Base-by-base conservation (phyloP, 2,888 invertebrate genomes). In the Drosophila mimetica region DNA sequence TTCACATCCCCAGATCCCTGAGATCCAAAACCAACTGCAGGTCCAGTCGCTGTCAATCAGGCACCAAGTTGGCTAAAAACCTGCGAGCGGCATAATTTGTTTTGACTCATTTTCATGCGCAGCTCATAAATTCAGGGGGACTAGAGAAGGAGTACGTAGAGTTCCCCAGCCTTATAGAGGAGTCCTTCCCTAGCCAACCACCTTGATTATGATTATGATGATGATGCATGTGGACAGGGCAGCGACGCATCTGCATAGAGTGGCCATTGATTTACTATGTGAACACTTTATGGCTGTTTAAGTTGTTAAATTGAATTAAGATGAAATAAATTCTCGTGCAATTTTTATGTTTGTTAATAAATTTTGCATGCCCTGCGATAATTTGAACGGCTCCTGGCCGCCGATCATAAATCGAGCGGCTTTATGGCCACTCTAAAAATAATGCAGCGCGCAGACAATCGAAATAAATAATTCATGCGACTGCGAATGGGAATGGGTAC, bases 241-340 rank as follows among this genome's bases (percentile, higher is more conserved):
- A 57, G 47, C 67, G 42, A 42, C 30, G 47, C 66, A 71, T 71
- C 76, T 76, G 78, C 85, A 83, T 80, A 60, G 77, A 65, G 76
- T 42, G 66, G 50, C 61, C 72, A 74, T 85, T 89, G 89, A 89
- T 89, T 89, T 89, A 89, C 89, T 76, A 89, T 89, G 89, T 89
- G 89, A 89, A 89, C 88, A 88, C 89, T 89, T 89, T 89, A 89
- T 86, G 83, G 89, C 81, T 89, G 88, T 88, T 89, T 89, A 89
- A 89, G 89, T 89, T 89, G 89, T 89, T 89, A 89, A 89, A 89
- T 89, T 89, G 89, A 89, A 89, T 89, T 89, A 89, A 89, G 89
- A 89, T 86, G 89, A 88, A 85, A 89, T 85, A 88, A 89, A 89
- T 89, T 89, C 78, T 79, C 77, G 61, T 61, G 65, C 76, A 75